Base-by-base conservation (phyloP, 1,140 invertebrate species). In the silkworm (Bombyx mori) region DNA sequence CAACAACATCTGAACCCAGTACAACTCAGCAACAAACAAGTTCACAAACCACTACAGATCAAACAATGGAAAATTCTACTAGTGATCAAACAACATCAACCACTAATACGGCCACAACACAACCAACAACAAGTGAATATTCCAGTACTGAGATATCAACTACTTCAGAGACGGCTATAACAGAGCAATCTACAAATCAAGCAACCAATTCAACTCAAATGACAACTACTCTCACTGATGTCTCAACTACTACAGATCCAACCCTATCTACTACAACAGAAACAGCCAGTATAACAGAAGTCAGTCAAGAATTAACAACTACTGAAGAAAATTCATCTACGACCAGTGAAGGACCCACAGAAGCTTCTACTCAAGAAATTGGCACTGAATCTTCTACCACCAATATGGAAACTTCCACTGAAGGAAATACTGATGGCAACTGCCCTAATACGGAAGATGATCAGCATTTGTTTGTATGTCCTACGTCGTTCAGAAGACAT, bases 401-500 rank as follows among this genome's bases (percentile, higher is more conserved):
- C 66, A 61, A 64, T 54, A 63, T 44, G 48, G 61, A 62, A 55
- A 66, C 68, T 58, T 48, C 69, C 7, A 60, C 66, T 12, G 72
- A 82, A 57, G 26, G 26, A 35, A 35, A 35, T 5, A 35, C 26
- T 35, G 26, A 35, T 35, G 4, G 26, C 26, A 66, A 83, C 5
- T 90, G 90, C 63, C 90, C 89, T 6, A 62, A 89, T 60, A 87
- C 89, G 7, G 86, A 89, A 45, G 90, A 91, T 6, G 91, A 93
- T 58, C 94, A 96, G 83, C 88, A 92, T 57, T 78, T 91, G 6
- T 89, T 93, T 51, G 90, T 94, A 5, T 96, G 94, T 73, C 94
- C 94, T 10, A 94, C 93, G 44, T 94, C 94, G 44, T 96, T 96
- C 82, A 90, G 90, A 69, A 90, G 94, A 62, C 94, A 96, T 89